Percentiles rank a stretch among this genome's conserved stretches.
Conservation (phyloP, 1,140 invertebrate genomes). For the Callitettix versicolor region DNA sequence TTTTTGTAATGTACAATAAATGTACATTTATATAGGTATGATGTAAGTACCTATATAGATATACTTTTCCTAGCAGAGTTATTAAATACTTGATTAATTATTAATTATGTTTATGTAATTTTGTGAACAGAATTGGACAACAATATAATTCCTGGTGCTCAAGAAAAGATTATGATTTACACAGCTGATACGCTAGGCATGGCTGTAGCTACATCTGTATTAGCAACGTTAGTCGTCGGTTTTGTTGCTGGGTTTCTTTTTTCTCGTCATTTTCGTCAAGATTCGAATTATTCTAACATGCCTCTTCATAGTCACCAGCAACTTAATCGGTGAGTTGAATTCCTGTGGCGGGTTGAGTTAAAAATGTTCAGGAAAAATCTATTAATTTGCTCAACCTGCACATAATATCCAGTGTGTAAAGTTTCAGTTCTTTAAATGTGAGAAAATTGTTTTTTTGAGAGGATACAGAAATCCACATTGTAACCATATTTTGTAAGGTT, state of each 20-base stretch:
- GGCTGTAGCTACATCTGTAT: slow-evolving; percentile 62
- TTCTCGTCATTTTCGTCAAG: slow-evolving; percentile 60
- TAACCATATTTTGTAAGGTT: too few species aligned
- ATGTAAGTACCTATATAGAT: too few species aligned
- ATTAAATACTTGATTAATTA: too few species aligned
- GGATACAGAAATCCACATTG: too few species aligned
- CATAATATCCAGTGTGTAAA: too few species aligned
- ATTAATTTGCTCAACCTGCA: neutral
- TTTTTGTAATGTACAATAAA: too few species aligned
- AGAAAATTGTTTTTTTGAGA: too few species aligned
- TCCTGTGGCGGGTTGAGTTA: neutral
- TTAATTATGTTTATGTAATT: too few species aligned
- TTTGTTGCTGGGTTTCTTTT: slow-evolving; percentile 75
- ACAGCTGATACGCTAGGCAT: slow-evolving; percentile 68
- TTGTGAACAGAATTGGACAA: slow-evolving; percentile 2
- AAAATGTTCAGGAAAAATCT: neutral
- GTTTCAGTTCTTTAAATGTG: too few species aligned
- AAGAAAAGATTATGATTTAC: slow-evolving; percentile 53
- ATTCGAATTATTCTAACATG: slow-evolving; percentile 53
- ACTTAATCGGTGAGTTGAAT: slow-evolving; percentile 38
- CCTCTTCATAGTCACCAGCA: slow-evolving; percentile 56
- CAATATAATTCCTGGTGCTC: slow-evolving; percentile 9
- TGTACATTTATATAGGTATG: too few species aligned
- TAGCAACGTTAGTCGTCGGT: slow-evolving; percentile 67
- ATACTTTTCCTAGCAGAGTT: too few species aligned